Evolutionary conservation across 2,888 invertebrate species (phyloP).

Genomic region (Podotricha telesiphe): DNA sequence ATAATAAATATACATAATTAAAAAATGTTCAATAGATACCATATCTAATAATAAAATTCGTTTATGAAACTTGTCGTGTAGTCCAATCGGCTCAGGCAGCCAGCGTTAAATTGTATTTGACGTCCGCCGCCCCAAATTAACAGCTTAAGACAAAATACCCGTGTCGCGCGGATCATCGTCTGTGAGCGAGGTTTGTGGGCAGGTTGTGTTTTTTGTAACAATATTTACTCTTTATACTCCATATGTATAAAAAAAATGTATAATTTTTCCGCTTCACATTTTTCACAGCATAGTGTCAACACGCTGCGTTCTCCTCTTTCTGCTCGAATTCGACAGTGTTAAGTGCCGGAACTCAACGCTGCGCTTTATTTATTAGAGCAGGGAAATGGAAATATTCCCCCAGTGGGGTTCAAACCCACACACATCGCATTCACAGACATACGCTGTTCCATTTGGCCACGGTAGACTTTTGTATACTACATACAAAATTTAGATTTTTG

Average conservation of each 20-base stretch:
- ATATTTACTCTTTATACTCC: background rate
- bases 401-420: too few species aligned
- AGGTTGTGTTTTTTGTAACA: constrained; percentile 52
- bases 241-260: background rate
- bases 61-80: constrained; percentile 74
- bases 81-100: constrained; percentile 82
- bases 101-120: constrained; percentile 83
- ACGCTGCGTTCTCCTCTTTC: too few species aligned
- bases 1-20: background rate
- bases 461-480: too few species aligned
- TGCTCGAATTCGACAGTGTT: too few species aligned
- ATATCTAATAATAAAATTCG: constrained; percentile 27
- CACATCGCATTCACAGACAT: too few species aligned
- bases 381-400: too few species aligned
- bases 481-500: too few species aligned
- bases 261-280: too few species aligned
- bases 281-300: too few species aligned
- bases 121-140: constrained; percentile 74
- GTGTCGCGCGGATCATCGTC: constrained; percentile 76
- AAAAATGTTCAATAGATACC: constrained; percentile 24
- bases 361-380: too few species aligned
- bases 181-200: constrained; percentile 59
- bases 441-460: too few species aligned
- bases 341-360: too few species aligned
- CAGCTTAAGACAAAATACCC: constrained; percentile 78